A percentile compares a stretch with the other conserved stretches of the same genome.
These are phyloP conservation scores for Melanostigma gelatinosum DNA, from an alignment of 2,113 vertebrate genomes.

Conservation along the genomic window DNA sequence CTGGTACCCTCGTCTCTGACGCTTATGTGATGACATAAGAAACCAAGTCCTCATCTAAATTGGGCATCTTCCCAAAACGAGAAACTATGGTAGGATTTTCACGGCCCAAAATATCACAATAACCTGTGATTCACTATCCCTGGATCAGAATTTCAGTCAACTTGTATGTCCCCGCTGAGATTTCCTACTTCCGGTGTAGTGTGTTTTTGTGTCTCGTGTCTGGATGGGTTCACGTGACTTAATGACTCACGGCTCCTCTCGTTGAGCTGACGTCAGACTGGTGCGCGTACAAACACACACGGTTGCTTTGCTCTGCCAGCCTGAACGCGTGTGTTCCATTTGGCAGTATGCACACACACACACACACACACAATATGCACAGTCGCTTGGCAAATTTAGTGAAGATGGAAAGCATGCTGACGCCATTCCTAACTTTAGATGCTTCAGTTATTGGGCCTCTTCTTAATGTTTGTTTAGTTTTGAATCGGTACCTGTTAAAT, in stretches of 20 bases:
- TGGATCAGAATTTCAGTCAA: constrained; percentile 9
- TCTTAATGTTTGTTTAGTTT: neutral
- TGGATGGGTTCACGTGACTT: constrained; percentile 48
- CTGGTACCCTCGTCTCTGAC: neutral
- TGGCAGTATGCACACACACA: constrained; percentile 27
- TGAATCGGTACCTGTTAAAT: neutral
- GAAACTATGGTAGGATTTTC: neutral
- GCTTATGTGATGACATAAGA: neutral
- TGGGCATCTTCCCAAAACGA: neutral
- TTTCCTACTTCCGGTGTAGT: constrained; percentile 16
- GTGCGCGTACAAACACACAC: constrained; percentile 25
- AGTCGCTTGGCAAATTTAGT: constrained; percentile 19
- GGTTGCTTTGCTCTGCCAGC: constrained; percentile 45
- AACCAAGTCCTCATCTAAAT: neutral
- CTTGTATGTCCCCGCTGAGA: constrained; percentile 6
- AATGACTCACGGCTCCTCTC: constrained; percentile 61
- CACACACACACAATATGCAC: constrained; percentile 4
- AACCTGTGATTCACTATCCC: neutral
- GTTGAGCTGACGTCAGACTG: constrained; percentile 59
- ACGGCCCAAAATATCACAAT: neutral
- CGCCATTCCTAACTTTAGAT: constrained; percentile 44
- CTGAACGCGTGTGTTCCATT: constrained; percentile 46
- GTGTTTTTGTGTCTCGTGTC: constrained; percentile 33
- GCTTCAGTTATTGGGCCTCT: neutral
- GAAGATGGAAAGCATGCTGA: constrained; percentile 40